These are phyloP conservation scores for Apogon talboti DNA, from an alignment of 2,797 vertebrate genomes.

Conservation along the genomic window DNA sequence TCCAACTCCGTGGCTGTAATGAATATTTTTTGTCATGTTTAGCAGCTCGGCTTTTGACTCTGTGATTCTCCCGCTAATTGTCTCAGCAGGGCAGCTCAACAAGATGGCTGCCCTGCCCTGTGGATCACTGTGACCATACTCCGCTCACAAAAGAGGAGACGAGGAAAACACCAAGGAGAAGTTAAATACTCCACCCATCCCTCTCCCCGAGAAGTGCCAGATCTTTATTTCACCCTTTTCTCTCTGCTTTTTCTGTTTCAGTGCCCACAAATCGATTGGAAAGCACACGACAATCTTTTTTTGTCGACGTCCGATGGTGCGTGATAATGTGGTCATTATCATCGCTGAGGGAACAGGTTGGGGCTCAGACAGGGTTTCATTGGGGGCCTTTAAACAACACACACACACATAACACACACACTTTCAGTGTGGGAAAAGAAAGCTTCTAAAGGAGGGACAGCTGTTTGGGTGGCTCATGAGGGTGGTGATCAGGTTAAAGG, in stretches of 20 bases:
- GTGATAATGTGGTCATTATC: conserved; percentile 98
- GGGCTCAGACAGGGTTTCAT: conserved; percentile 94
- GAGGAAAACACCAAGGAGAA: conserved; percentile 71
- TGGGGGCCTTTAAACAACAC: conserved; percentile 65
- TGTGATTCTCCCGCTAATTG: conserved; percentile 74
- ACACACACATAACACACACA: conserved; percentile 63
- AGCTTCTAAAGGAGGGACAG: conserved; percentile 91
- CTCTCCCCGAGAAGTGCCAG: conserved; percentile 72
- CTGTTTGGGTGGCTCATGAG: conserved; percentile 90
- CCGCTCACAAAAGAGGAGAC: conserved; percentile 55
- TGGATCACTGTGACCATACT: conserved; percentile 49
- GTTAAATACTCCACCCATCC: conserved; percentile 73
- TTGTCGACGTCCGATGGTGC: conserved; percentile 94
- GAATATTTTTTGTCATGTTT: conserved; percentile 62
- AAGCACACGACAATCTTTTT: conserved; percentile 92
- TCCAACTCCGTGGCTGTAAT: conserved; percentile 35
- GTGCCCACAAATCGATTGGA: conserved; percentile 86
- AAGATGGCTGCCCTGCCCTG: conserved; percentile 65
- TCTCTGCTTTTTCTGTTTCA: conserved; percentile 70
- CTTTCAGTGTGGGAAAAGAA: conserved; percentile 85
- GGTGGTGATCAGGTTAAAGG: conserved; percentile 86
- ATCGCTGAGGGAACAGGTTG: conserved; percentile 94
- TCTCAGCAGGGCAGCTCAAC: conserved; percentile 78
- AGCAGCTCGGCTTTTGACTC: conserved; percentile 68
- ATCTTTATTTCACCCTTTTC: conserved; percentile 80